A percentile compares a stretch with the other conserved stretches of the same genome.
Evolutionary conservation across 2,888 invertebrate genomes (phyloP).

Genomic region (Drosophila mimica): DNA sequence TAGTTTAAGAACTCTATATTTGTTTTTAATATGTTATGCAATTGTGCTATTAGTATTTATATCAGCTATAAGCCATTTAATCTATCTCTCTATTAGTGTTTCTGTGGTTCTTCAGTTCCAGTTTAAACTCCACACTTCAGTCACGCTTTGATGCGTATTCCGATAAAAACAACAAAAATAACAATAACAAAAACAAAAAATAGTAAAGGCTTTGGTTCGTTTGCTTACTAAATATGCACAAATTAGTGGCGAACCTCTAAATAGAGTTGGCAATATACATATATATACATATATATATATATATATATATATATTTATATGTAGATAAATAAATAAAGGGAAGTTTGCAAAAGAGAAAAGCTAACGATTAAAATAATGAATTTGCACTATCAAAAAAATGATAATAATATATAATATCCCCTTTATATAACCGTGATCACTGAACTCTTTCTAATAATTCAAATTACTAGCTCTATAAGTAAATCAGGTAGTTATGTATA

Average conservation of each 20-base stretch:
- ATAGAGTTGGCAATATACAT: not conserved
- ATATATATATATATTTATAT: no score
- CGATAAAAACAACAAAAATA: constrained; percentile 12
- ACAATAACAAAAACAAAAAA: not conserved
- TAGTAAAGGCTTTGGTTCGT: constrained; percentile 9
- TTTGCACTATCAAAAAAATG: not conserved
- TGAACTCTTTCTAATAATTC: not conserved
- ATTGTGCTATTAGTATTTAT: not conserved
- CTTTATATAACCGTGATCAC: no score
- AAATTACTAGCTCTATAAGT: not conserved
- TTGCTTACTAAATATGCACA: constrained; percentile 15
- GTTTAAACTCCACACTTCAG: constrained; percentile 1
- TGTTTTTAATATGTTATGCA: not conserved
- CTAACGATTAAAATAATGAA: not conserved
- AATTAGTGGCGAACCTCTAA: constrained; percentile 20
- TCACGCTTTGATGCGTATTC: constrained; percentile 48
- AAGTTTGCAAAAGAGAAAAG: not conserved
- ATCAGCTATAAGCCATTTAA: not conserved
- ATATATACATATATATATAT: not conserved
- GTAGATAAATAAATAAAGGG: not conserved
- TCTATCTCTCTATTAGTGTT: not conserved
- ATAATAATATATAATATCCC: not conserved
- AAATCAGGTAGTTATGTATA: not conserved
- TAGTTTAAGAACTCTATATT: not conserved
- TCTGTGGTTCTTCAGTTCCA: constrained; percentile 17